Conservation (phyloP, 2,888 invertebrate genomes). For the Patella depressa region DNA sequence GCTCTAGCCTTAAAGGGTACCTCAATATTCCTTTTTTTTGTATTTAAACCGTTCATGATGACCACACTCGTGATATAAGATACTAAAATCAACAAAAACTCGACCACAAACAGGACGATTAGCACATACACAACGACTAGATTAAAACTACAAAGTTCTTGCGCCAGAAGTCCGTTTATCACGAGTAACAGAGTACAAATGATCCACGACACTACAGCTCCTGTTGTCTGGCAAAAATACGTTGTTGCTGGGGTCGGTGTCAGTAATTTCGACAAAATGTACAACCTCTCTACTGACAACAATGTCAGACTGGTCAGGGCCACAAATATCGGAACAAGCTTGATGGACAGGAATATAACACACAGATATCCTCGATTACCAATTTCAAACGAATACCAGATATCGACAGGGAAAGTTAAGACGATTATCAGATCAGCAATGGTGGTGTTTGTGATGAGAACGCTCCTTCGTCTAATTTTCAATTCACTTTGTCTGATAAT, state of each 20-base stretch:
- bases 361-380: background rate
- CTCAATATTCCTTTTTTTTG: too few relatives aligned
- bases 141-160: background rate
- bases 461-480: too few relatives aligned
- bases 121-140: background rate
- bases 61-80: background rate
- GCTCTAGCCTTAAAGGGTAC: too few relatives aligned
- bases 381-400: background rate
- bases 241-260: background rate
- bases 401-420: slow-evolving; percentile 9
- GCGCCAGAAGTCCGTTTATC: slow-evolving; percentile 7
- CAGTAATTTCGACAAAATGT: slow-evolving; percentile 12
- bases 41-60: slow-evolving; percentile 8
- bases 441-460: background rate
- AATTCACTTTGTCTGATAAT: too few relatives aligned
- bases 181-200: background rate
- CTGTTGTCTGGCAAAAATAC: background rate
- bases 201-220: background rate
- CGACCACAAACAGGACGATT: background rate
- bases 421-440: slow-evolving; percentile 13
- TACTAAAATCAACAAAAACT: slow-evolving; percentile 12
- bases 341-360: slow-evolving; percentile 8
- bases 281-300: slow-evolving; percentile 10
- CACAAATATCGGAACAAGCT: slow-evolving; percentile 15
- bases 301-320: slow-evolving; percentile 6